These are phyloP conservation scores for Tonatia bakeri DNA, from an alignment of 2,113 vertebrate genomes.

Conservation along the genomic window DNA sequence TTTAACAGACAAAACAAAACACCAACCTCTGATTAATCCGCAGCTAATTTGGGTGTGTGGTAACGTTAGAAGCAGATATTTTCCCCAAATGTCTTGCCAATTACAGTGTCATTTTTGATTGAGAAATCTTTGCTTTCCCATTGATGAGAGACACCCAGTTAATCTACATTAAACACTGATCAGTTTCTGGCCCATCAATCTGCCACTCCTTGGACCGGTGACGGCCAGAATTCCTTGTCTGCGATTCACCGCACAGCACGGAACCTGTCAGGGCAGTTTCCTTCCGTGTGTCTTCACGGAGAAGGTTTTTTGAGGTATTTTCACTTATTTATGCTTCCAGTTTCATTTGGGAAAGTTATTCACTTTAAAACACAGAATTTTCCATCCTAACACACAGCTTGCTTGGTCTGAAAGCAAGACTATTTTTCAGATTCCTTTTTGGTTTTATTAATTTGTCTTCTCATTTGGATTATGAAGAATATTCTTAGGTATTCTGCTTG, in stretches of 20 bases:
- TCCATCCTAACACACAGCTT: neutral
- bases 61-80: neutral
- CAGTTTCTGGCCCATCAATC: accelerated
- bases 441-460: neutral
- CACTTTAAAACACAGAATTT: neutral
- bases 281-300: neutral
- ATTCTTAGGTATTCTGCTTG: neutral
- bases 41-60: neutral
- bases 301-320: neutral
- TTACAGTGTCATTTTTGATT: neutral
- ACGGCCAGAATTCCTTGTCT: accelerated
- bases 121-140: neutral
- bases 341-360: neutral
- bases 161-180: neutral
- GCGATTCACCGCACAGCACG: accelerated
- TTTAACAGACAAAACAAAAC: neutral
- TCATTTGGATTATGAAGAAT: neutral
- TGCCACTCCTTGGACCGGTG: accelerated
- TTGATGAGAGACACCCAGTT: neutral
- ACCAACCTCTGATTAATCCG: neutral
- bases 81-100: neutral
- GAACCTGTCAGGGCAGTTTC: neutral
- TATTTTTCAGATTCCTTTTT: neutral
- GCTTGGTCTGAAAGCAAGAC: neutral
- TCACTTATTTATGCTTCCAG: neutral